phyloP scores from a whole-genome alignment of 2,113 vertebrate species.

The Laticauda laticaudata region DNA sequence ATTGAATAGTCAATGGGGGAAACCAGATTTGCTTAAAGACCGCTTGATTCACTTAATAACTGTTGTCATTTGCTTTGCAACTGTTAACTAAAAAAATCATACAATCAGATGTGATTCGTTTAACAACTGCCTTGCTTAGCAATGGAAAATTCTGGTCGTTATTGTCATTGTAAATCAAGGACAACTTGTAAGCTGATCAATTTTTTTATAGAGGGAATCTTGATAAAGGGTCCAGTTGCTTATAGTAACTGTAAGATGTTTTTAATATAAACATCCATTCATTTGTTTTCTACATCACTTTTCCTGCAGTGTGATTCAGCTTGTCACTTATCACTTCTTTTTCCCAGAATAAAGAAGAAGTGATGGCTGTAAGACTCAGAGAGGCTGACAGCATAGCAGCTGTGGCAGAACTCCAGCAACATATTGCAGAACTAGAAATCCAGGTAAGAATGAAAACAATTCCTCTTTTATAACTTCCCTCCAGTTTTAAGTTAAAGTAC shows the following conservation, averaged over 20 bases:
- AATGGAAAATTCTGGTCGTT: neutral
- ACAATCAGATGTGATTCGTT: neutral
- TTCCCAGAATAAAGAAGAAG: conserved; percentile 91
- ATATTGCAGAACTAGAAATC: conserved; percentile 96
- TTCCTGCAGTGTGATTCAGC: neutral
- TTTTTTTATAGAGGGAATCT: neutral
- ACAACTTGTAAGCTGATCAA: neutral
- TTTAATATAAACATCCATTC: neutral
- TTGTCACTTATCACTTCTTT: neutral
- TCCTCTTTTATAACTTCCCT: neutral
- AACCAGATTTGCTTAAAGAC: neutral
- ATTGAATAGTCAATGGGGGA: neutral
- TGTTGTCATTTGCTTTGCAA: neutral
- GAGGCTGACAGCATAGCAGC: conserved; percentile 96
- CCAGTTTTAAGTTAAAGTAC: neutral
- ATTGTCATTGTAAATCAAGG: neutral
- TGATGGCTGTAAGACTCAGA: conserved; percentile 94
- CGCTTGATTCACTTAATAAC: neutral
- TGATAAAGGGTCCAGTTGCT: neutral
- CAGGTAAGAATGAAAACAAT: conserved; percentile 76
- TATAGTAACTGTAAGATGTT: neutral
- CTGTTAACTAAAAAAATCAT: neutral
- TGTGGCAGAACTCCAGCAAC: conserved; percentile 94
- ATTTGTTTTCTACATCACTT: neutral
- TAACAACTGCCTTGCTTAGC: neutral